phyloP scores from a whole-genome alignment of 2,888 invertebrate genomes.

The Hanleya hanleyi region DNA sequence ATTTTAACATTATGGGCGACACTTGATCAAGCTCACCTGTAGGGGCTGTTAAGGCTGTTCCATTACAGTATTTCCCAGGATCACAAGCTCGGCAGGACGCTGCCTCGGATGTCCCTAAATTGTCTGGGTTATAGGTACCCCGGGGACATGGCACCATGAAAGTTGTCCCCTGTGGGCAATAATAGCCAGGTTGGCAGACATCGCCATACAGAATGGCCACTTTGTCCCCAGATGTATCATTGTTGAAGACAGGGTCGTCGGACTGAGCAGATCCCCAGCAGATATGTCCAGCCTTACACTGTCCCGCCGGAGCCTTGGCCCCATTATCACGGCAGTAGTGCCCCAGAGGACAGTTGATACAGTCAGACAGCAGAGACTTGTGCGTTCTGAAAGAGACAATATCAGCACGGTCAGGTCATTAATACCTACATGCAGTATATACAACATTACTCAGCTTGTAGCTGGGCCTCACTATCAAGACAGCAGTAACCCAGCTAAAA shows the following conservation, averaged over 20 bases:
- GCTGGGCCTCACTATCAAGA: too few species aligned
- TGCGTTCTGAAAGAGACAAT: slow-evolving; percentile 41
- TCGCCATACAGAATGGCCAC: slow-evolving; percentile 67
- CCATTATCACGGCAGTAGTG: slow-evolving; percentile 67
- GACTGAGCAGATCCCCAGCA: slow-evolving; percentile 61
- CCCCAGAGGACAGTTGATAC: slow-evolving; percentile 63
- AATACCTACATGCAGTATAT: too few species aligned
- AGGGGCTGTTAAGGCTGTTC: slow-evolving; percentile 56
- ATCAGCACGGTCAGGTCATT: too few species aligned
- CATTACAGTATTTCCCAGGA: slow-evolving; percentile 68
- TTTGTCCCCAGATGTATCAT: slow-evolving; percentile 60
- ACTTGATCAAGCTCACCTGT: slow-evolving; percentile 41
- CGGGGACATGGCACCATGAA: slow-evolving; percentile 64
- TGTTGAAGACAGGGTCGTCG: slow-evolving; percentile 67
- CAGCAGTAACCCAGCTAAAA: too few species aligned
- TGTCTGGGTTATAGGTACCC: slow-evolving; percentile 65
- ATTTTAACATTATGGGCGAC: too few species aligned
- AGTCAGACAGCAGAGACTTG: slow-evolving; percentile 40
- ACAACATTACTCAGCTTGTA: too few species aligned
- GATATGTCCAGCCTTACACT: slow-evolving; percentile 69
- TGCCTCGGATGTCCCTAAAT: slow-evolving; percentile 46
- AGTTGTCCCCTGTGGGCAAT: slow-evolving; percentile 65
- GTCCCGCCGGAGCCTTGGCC: slow-evolving; percentile 57
- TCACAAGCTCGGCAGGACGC: slow-evolving; percentile 61
- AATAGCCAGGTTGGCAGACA: slow-evolving; percentile 66